Conservation (phyloP, 2,797 vertebrate species). For the Acanthopagrus latus region DNA sequence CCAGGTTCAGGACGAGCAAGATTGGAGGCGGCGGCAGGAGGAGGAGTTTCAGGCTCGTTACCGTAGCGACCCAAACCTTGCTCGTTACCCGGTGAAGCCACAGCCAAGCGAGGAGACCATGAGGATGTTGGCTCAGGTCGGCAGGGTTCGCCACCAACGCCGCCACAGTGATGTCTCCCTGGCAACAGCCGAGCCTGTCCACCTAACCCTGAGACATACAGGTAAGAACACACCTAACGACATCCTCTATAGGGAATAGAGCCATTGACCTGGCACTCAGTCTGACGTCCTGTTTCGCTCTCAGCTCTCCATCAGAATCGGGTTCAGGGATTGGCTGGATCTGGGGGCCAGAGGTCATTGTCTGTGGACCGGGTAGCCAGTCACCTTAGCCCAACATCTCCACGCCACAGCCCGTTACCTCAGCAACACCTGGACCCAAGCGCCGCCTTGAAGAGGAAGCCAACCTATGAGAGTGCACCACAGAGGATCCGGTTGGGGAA, state of each 20-base stretch:
- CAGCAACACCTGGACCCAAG: conserved; percentile 92
- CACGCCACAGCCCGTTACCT: conserved; percentile 89
- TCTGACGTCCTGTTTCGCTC: background rate
- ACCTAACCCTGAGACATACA: conserved; percentile 69
- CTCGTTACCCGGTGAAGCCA: conserved; percentile 93
- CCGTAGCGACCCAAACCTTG: conserved; percentile 94
- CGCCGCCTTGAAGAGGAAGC: conserved; percentile 90
- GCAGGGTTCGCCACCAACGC: conserved; percentile 91
- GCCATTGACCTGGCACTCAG: background rate
- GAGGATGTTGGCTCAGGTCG: conserved; percentile 93
- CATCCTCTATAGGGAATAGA: background rate
- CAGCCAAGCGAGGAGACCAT: conserved; percentile 95
- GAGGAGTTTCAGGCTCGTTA: conserved; percentile 94
- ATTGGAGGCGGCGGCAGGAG: conserved; percentile 87
- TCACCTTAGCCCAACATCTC: conserved; percentile 90
- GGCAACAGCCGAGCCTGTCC: conserved; percentile 89
- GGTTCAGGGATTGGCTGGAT: conserved; percentile 25
- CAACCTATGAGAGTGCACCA: conserved; percentile 89
- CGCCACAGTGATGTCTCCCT: conserved; percentile 94
- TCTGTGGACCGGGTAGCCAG: conserved; percentile 90
- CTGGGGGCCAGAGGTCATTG: conserved; percentile 87
- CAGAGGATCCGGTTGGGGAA: conserved; percentile 88
- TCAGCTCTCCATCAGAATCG: conserved; percentile 51
- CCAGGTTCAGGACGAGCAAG: conserved; percentile 87
- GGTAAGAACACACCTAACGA: conserved; percentile 25